Conservation (phyloP, 2,113 vertebrate genomes). For the Himantopus leucocephalus region DNA sequence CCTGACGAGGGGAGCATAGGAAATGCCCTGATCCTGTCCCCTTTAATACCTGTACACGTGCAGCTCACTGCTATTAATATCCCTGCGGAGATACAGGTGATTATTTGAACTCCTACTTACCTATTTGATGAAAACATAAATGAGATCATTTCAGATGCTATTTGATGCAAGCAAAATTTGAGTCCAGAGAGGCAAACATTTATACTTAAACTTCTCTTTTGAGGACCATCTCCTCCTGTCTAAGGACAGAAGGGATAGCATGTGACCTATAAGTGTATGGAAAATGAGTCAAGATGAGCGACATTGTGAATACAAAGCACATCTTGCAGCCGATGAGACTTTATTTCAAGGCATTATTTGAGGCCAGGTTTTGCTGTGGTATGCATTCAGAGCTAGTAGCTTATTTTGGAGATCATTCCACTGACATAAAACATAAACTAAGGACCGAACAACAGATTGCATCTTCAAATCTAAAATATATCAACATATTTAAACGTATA, state of each 20-base stretch:
- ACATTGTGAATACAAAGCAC: background rate
- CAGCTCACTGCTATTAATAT: background rate
- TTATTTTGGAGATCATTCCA: background rate
- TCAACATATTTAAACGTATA: background rate
- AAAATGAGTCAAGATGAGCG: background rate
- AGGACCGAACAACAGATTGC: background rate
- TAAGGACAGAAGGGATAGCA: background rate
- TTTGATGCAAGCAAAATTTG: background rate
- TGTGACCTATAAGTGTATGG: background rate
- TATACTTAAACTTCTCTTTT: background rate
- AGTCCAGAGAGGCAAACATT: background rate
- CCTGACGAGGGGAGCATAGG: background rate
- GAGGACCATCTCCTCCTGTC: background rate
- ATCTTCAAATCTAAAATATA: background rate
- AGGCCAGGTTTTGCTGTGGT: background rate
- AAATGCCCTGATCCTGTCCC: background rate
- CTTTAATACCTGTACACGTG: rapidly evolving
- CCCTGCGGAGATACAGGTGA: background rate
- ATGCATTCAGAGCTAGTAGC: background rate
- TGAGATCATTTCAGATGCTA: background rate
- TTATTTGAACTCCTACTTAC: background rate
- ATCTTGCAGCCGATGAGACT: background rate
- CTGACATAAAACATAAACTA: background rate
- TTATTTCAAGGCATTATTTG: background rate
- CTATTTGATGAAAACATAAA: background rate